phyloP scores from a whole-genome alignment of 2,797 vertebrate species.

The Chelonia mydas region DNA sequence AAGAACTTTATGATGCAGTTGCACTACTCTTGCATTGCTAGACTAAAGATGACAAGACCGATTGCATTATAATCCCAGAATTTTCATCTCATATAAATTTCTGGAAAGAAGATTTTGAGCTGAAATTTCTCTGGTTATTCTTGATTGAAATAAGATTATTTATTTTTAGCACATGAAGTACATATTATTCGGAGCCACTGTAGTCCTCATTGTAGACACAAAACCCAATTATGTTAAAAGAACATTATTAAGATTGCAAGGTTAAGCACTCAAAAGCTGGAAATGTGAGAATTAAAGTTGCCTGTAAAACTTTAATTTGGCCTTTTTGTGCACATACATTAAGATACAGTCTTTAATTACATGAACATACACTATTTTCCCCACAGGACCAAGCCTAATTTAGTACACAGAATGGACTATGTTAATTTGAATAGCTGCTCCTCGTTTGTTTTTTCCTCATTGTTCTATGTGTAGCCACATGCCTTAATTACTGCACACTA shows the following conservation, averaged over 20 bases:
- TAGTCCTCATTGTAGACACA: background rate
- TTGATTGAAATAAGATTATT: background rate
- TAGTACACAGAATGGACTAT: background rate
- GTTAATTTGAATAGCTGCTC: background rate
- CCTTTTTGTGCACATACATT: background rate
- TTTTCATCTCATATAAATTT: background rate
- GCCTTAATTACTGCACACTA: background rate
- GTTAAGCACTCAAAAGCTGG: conserved; percentile 17
- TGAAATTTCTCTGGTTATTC: background rate
- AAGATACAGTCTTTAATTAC: background rate
- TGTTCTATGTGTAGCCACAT: background rate
- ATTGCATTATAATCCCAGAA: background rate
- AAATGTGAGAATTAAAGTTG: background rate
- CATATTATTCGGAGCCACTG: background rate
- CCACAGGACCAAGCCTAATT: background rate
- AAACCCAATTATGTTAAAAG: background rate
- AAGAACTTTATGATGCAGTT: background rate
- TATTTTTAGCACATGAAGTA: background rate
- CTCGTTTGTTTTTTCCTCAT: background rate
- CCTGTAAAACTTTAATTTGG: background rate
- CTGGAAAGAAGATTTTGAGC: background rate
- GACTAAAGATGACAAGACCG: background rate
- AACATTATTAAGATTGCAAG: background rate
- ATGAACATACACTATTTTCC: background rate
- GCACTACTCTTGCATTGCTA: background rate